phyloP scores from a whole-genome alignment of 2,113 vertebrate species.

The Seriola aureovittata region DNA sequence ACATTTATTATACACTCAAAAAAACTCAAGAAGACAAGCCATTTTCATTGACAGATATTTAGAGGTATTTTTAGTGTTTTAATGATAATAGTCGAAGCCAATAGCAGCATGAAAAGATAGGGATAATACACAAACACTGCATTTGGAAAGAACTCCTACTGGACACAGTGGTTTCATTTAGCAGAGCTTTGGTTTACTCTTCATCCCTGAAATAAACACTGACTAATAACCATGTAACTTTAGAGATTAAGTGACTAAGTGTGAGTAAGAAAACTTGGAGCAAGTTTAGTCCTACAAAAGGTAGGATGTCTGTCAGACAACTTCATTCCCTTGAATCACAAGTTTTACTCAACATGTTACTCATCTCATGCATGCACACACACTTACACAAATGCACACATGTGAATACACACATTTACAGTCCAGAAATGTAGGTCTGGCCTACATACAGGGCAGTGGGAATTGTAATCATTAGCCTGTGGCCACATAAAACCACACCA shows the following conservation, averaged over 20 bases:
- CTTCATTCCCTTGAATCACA: slow-evolving; percentile 23
- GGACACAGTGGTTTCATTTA: slow-evolving; percentile 23
- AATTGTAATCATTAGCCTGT: slow-evolving; percentile 62
- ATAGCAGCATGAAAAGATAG: not conserved
- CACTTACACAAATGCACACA: not conserved
- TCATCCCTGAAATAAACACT: not conserved
- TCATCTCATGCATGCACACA: slow-evolving; percentile 12
- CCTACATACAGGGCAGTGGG: slow-evolving; percentile 52
- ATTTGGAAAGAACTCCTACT: not conserved
- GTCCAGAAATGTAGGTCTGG: slow-evolving; percentile 39
- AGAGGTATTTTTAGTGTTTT: not conserved
- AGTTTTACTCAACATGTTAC: slow-evolving; percentile 9
- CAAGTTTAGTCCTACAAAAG: not conserved
- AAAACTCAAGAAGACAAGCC: not conserved
- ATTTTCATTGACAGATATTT: not conserved
- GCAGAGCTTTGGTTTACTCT: not conserved
- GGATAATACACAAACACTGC: not conserved
- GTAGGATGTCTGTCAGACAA: slow-evolving; percentile 12
- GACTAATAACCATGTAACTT: slow-evolving; percentile 26
- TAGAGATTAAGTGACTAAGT: slow-evolving; percentile 12
- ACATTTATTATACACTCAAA: too few species aligned
- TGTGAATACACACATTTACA: not conserved
- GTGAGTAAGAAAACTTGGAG: slow-evolving; percentile 19
- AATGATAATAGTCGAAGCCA: not conserved
- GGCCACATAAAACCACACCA: slow-evolving; percentile 62